phyloP scores from a whole-genome alignment of 1,140 invertebrate species.

The Scylla paramamosain region DNA sequence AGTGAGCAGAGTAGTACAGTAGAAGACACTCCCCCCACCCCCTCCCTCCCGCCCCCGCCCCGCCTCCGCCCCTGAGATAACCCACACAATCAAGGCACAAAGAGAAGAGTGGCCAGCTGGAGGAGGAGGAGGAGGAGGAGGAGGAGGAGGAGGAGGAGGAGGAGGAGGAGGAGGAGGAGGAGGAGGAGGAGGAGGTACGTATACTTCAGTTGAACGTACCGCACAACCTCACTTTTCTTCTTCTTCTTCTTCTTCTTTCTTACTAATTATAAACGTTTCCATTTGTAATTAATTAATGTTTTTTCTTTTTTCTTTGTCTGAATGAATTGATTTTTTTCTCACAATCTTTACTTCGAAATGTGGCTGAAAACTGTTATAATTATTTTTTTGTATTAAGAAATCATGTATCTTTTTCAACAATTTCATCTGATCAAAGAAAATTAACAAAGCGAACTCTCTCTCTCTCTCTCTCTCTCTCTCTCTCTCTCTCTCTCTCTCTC shows the following conservation, averaged over 20 bases:
- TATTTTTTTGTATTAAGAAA: too few relatives aligned
- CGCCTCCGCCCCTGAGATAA: background rate
- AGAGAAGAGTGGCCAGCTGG: background rate
- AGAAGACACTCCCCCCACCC: background rate
- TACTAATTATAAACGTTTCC: too few relatives aligned
- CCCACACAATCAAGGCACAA: slow-evolving; percentile 3
- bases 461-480: slow-evolving; percentile 44
- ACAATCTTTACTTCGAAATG: too few relatives aligned
- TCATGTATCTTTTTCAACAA: too few relatives aligned
- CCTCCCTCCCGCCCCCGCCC: too few relatives aligned
- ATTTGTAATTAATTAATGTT: too few relatives aligned
- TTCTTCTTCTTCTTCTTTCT: too few relatives aligned
- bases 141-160: background rate
- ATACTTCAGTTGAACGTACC: too few relatives aligned
- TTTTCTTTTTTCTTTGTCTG: too few relatives aligned
- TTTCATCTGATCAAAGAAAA: background rate
- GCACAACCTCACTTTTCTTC: background rate
- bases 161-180: background rate
- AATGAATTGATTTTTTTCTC: too few relatives aligned
- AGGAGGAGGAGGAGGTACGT: background rate
- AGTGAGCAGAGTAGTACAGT: background rate
- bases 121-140: slow-evolving; percentile 26
- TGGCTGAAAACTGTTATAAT: too few relatives aligned
- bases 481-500: slow-evolving; percentile 10
- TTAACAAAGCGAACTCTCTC: background rate